Base-by-base conservation (phyloP, 2,113 vertebrate species). In the Colistium nudipinnis region DNA sequence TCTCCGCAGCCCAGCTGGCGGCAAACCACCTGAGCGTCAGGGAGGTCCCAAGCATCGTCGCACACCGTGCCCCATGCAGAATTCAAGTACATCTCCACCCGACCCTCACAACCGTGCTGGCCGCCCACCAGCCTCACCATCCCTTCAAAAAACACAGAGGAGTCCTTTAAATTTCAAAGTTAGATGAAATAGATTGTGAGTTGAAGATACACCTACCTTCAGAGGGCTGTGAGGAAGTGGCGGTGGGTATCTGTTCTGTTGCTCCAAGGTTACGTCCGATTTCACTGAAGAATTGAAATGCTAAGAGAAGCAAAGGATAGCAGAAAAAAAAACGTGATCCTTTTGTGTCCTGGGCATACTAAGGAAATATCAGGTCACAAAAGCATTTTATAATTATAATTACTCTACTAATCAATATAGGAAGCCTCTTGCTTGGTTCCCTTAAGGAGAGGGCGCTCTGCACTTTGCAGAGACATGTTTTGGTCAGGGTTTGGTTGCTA, bases 1-100 rank as follows among this genome's bases (percentile, higher is more conserved):
- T 77, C 79, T 3, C 96, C 96, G 0, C 98, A 99, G 82, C 95
- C 94, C 77, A 95, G 53, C 71, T 96, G 93, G 59, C 81, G 89
- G 74, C 98, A 99, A 51, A 92, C 94, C 35, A 99, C 98, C 82
- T 87, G 48, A 17, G 93, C 96, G 0, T 97, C 97, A 1, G 91
- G 80, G 38, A 98, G 85, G 81, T 98, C 96, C 98, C 98, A 98
- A 19, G 96, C 98, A 0, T 99, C 98, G 1, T 99, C 98, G 0
- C 98, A 99, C 54, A 98, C 91, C 0, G 98, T 98, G 3, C 98
- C 97, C 98, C 98, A 99, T 43, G 74, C 91, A 1, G 91, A 91
- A 12, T 93, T 87, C 14, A 91, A 86, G 92, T 93, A 98, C 47
- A 98, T 81, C 91, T 99, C 98, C 80, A 99, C 93, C 0, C 98